A percentile compares a stretch with the other conserved stretches of the same genome.
These are phyloP conservation scores for Drosophila punjabiensis DNA, from an alignment of 1,140 invertebrate species.

Conservation along the genomic window DNA sequence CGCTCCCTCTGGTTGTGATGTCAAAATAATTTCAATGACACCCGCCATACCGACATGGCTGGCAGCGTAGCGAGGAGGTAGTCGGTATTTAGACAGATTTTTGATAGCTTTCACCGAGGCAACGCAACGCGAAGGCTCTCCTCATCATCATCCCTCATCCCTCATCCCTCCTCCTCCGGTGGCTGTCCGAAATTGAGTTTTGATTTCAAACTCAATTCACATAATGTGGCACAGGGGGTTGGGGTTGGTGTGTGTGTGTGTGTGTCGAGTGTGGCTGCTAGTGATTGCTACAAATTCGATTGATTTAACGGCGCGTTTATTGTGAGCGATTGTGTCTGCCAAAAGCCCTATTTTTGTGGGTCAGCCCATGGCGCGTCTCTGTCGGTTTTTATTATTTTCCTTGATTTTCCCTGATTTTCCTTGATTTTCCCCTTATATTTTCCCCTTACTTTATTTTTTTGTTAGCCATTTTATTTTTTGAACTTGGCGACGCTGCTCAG, in stretches of 20 bases:
- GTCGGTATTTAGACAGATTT: slow-evolving; percentile 74
- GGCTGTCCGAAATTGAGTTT: slow-evolving; percentile 72
- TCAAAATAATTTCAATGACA: slow-evolving; percentile 79
- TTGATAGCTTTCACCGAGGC: slow-evolving; percentile 54
- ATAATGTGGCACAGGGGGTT: slow-evolving; percentile 39
- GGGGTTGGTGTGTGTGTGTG: neutral
- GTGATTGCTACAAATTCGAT: slow-evolving; percentile 79
- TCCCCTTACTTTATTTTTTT: neutral
- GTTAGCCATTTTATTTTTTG: neutral
- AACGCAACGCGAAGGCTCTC: neutral
- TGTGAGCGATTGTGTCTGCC: slow-evolving; percentile 20
- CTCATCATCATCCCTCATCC: neutral
- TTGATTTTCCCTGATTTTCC: neutral
- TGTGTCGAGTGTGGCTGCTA: slow-evolving; percentile 21
- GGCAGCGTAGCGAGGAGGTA: neutral
- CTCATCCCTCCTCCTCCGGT: neutral
- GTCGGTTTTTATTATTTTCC: neutral
- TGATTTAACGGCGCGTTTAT: slow-evolving; percentile 71
- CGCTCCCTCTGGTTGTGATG: slow-evolving; percentile 37
- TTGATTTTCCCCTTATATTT: too few species aligned
- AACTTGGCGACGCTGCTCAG: slow-evolving; percentile 13
- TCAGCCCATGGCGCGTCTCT: too few species aligned
- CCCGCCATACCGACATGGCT: slow-evolving; percentile 52
- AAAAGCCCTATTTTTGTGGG: neutral
- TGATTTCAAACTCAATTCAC: slow-evolving; percentile 79